Evolutionary conservation across 2,797 vertebrate genomes (phyloP).

Genomic region (Remorina albescens): DNA sequence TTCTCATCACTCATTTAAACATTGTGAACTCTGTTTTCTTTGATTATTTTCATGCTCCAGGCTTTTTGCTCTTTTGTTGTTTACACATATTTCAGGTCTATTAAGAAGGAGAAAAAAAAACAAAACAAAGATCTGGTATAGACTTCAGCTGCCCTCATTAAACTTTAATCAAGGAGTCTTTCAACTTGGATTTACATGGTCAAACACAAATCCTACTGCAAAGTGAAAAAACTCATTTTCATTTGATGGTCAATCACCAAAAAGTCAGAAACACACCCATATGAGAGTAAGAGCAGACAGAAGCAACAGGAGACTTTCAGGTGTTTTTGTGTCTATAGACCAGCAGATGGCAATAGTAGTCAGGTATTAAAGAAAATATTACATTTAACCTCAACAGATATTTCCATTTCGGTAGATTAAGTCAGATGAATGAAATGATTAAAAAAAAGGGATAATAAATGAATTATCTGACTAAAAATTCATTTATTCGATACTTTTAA

Average conservation of each 20-base stretch:
- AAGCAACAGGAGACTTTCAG: not conserved
- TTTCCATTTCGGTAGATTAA: not conserved
- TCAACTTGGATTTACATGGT: not conserved
- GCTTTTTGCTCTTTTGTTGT: not conserved
- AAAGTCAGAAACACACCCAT: not conserved
- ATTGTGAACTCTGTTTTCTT: not conserved
- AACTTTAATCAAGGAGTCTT: not conserved
- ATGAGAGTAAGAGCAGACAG: not conserved
- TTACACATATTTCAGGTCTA: constrained; percentile 1
- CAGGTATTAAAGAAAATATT: not conserved
- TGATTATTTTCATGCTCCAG: not conserved
- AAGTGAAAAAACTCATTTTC: too few species aligned
- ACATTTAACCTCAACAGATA: not conserved
- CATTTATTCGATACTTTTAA: not conserved
- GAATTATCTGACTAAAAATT: not conserved
- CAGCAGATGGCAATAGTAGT: constrained; percentile 64
- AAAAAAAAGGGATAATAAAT: too few species aligned
- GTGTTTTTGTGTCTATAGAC: constrained; percentile 21
- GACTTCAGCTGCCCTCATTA: not conserved
- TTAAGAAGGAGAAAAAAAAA: not conserved
- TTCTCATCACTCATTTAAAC: constrained; percentile 29
- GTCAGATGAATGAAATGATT: too few species aligned
- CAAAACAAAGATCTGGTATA: not conserved
- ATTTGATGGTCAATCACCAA: not conserved
- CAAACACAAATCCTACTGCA: not conserved